Percentiles rank a stretch among this genome's conserved stretches.
Evolutionary conservation across 2,113 vertebrate species (phyloP).

Genomic region (Centropus unirufus): DNA sequence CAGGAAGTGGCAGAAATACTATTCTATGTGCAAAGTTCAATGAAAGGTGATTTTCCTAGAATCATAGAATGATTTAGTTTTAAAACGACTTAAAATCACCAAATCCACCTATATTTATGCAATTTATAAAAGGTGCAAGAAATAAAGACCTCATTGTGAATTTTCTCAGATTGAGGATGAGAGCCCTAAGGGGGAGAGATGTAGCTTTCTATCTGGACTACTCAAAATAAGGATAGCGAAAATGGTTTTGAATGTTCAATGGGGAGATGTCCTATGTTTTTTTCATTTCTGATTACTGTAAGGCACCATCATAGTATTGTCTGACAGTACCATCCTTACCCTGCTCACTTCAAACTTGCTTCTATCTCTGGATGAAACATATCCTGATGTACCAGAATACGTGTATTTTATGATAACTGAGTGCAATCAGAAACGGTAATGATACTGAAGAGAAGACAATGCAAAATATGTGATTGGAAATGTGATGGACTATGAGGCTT

Average conservation of each 20-base stretch:
- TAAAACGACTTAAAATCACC: not conserved
- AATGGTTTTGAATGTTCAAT: not conserved
- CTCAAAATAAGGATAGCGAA: not conserved
- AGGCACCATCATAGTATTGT: not conserved
- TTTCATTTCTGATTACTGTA: not conserved
- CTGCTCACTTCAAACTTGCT: not conserved
- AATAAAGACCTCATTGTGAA: not conserved
- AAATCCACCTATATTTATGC: not conserved
- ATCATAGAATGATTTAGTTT: not conserved
- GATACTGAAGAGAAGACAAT: not conserved
- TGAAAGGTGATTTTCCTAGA: not conserved
- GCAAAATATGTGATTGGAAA: not conserved
- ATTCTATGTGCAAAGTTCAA: not conserved
- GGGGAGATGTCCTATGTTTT: not conserved
- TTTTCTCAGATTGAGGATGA: not conserved
- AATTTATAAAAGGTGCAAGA: not conserved
- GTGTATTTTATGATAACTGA: not conserved
- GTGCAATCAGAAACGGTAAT: not conserved
- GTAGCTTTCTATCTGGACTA: not conserved
- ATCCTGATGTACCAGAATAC: not conserved
- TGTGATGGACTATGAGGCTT: not conserved
- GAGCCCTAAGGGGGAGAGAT: not conserved
- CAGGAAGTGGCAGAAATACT: not conserved
- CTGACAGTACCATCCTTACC: not conserved
- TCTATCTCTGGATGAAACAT: not conserved